Percentiles rank a stretch among this genome's conserved stretches.
phyloP scores from a whole-genome alignment of 2,797 vertebrate genomes.

The Propithecus deckenii region DNA sequence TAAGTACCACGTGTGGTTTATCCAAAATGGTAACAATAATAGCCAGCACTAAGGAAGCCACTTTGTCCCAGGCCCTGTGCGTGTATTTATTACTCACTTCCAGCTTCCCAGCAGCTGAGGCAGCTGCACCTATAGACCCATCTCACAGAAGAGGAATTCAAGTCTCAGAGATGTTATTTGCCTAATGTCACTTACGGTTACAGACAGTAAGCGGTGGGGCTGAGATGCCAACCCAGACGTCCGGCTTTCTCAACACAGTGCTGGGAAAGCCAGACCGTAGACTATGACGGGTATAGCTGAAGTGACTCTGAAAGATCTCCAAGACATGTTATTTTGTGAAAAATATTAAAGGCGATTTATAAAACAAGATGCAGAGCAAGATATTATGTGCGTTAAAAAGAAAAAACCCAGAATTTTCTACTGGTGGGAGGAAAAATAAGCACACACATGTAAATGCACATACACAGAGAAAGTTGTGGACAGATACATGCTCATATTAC shows the following conservation, averaged over 20 bases:
- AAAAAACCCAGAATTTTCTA: background rate
- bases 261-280: background rate
- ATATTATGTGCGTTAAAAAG: background rate
- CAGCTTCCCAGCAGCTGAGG: background rate
- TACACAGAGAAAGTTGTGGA: background rate
- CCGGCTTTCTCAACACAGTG: background rate
- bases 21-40: rapidly evolving
- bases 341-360: background rate
- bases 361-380: background rate
- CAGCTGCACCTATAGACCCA: background rate
- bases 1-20: rapidly evolving
- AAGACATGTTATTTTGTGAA: background rate
- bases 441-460: background rate
- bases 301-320: background rate
- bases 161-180: background rate
- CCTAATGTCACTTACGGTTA: background rate
- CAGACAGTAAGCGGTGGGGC: background rate
- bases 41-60: background rate
- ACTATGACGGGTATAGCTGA: background rate
- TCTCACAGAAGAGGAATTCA: background rate
- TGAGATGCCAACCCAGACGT: background rate
- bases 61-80: background rate
- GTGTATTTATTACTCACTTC: rapidly evolving
- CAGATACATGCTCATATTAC: background rate
- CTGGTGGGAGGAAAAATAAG: background rate